These are phyloP conservation scores for Aramus guarauna DNA, from an alignment of 2,113 vertebrate species.

Conservation along the genomic window DNA sequence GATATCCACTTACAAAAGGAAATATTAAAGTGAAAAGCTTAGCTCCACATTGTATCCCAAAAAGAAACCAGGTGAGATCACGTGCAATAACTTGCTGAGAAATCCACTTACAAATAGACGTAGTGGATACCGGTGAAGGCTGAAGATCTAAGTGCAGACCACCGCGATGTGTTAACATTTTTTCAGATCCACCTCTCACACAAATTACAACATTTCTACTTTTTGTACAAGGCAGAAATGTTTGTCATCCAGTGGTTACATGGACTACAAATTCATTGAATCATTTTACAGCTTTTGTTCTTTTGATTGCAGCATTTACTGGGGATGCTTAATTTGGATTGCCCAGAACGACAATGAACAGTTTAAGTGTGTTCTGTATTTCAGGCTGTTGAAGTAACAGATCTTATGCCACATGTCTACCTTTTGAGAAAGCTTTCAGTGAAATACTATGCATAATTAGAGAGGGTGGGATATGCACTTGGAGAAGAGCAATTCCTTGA, in stretches of 20 bases:
- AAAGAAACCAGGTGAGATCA: not conserved
- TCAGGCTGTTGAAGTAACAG: not conserved
- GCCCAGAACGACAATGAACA: conserved; percentile 43
- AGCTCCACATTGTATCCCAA: not conserved
- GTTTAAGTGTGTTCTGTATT: not conserved
- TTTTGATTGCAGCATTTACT: conserved; percentile 47
- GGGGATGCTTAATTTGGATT: conserved; percentile 52
- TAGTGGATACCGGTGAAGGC: not conserved
- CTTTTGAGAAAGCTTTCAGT: conserved; percentile 59
- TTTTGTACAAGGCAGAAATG: not conserved
- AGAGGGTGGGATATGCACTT: conserved; percentile 35
- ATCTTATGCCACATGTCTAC: not conserved
- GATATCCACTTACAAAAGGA: not conserved
- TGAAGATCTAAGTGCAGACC: not conserved
- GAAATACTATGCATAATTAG: conserved; percentile 63
- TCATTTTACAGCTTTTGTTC: conserved; percentile 44
- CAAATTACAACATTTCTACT: not conserved
- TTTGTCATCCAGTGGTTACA: not conserved
- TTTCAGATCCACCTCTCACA: not conserved
- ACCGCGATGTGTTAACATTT: rapidly evolving
- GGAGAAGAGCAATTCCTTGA: conserved; percentile 5
- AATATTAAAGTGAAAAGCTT: not conserved
- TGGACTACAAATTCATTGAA: not conserved
- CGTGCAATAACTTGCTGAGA: not conserved
- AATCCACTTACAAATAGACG: not conserved